Evolutionary conservation across 2,797 vertebrate genomes (phyloP), one percentile per base, ranked within the genome.

Genomic region (Pangasius mekongensis): DNA sequence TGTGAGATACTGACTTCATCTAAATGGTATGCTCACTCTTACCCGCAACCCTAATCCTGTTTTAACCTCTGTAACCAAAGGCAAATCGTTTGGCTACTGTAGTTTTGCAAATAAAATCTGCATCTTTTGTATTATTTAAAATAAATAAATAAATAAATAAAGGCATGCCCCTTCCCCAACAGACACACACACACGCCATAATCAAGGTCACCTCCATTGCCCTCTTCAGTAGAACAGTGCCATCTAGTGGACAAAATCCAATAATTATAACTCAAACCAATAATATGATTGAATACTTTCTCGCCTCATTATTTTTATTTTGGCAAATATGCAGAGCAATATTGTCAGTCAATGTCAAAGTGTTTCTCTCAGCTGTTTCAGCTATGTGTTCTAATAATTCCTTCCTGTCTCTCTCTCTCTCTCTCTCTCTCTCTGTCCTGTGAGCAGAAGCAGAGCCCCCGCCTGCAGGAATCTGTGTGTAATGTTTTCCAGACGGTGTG

Each of bases 401-500:
- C 66, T 86, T 71, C 20, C 16, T 73, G 56, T 30, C 83, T 47
- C 30, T 24, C 22, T 64, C 84, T 78, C 7, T 30, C 71, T 80
- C 60, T 24, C 89, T 71, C 87, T 76, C 64, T 76, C 69, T 78
- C 67, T 69, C 33, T 64, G 62, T 85, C 78, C 54, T 84, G 86
- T 91, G 92, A 93, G 90, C 87, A 94, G 87, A 93, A 93, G 92
- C 90, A 92, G 90, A 93, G 90, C 86, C 91, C 91, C 91, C 83
- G 91, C 85, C 92, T 92, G 92, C 88, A 94, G 93, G 93, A 95
- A 95, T 95, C 92, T n/a, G n/a, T 69, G 85, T 93, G 91, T 94
- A 95, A 95, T 95, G 93, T 91, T 93, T 95, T 95, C 95, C 95
- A 96, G 95, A 95, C 91, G 49, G 85, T 88, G 60, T 78, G 84